phyloP scores from a whole-genome alignment of 2,113 vertebrate species.

The Chloebia gouldiae region DNA sequence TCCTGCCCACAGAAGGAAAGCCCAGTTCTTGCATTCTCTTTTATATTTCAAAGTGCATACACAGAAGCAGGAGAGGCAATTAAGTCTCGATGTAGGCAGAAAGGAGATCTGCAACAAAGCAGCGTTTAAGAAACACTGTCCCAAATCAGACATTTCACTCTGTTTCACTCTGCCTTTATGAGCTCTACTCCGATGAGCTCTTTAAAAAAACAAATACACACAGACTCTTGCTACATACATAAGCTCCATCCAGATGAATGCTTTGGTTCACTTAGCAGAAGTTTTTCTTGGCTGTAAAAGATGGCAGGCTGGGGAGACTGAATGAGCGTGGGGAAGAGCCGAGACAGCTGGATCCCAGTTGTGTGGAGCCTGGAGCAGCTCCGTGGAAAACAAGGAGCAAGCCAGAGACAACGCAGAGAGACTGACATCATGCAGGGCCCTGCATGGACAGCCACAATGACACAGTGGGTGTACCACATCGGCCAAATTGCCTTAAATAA shows the following conservation, averaged over 20 bases:
- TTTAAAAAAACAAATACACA: neutral
- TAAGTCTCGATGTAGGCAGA: neutral
- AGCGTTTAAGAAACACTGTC: neutral
- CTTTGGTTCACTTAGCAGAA: constrained; percentile 50
- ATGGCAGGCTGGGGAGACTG: constrained; percentile 25
- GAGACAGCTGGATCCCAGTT: neutral
- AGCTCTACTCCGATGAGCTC: constrained; percentile 17
- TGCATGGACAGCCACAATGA: neutral
- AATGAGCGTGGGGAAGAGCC: neutral
- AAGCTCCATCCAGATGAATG: constrained; percentile 36
- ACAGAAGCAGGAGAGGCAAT: neutral
- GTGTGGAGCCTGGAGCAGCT: neutral
- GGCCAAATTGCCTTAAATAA: neutral
- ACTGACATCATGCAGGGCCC: neutral
- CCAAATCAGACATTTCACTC: constrained; percentile 24
- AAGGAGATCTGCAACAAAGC: neutral
- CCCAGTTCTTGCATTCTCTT: neutral
- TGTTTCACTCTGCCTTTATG: constrained; percentile 26
- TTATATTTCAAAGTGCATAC: neutral
- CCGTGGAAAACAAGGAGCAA: neutral
- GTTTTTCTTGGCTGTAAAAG: constrained; percentile 53
- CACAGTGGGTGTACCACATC: neutral
- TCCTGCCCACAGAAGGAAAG: neutral
- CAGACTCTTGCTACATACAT: neutral
- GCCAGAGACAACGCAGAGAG: constrained; percentile 10